These are phyloP conservation scores for Tuberolachnus salignus DNA, from an alignment of 2,888 invertebrate genomes.

Conservation along the genomic window DNA sequence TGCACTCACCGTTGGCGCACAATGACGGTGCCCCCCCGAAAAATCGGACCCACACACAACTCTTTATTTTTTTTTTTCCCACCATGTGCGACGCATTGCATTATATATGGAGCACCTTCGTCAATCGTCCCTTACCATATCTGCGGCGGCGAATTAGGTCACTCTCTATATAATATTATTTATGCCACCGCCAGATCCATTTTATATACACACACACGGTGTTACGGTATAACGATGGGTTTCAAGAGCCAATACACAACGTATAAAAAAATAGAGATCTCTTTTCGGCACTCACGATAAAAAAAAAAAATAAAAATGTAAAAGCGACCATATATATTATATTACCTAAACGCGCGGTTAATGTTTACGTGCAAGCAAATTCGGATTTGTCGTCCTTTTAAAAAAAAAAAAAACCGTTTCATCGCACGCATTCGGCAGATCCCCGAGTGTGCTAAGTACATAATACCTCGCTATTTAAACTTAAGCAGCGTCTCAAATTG, in stretches of 20 bases:
- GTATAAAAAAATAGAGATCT: neutral
- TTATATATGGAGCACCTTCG: slow-evolving; percentile 33
- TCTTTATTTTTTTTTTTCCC: slow-evolving; percentile 44
- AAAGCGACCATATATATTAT: too few species aligned
- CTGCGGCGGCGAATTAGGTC: slow-evolving; percentile 42
- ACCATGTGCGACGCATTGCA: slow-evolving; percentile 2
- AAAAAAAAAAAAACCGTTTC: slow-evolving; percentile 11
- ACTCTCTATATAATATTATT: slow-evolving; percentile 12
- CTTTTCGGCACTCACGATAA: slow-evolving; percentile 45
- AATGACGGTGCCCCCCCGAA: slow-evolving; percentile 38
- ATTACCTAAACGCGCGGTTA: neutral
- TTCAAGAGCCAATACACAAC: too few species aligned
- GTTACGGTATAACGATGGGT: slow-evolving; percentile 22
- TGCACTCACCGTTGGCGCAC: slow-evolving; percentile 26
- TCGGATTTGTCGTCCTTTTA: slow-evolving; percentile 15
- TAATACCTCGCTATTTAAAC: too few species aligned
- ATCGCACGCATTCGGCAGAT: too few species aligned
- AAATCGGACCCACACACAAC: slow-evolving; percentile 50
- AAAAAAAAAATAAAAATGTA: neutral
- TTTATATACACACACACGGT: slow-evolving; percentile 18
- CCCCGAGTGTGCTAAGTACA: too few species aligned
- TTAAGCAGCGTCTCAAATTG: too few species aligned
- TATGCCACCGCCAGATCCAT: slow-evolving; percentile 16
- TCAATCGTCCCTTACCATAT: slow-evolving; percentile 26
- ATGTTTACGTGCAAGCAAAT: slow-evolving; percentile 35